Conservation (phyloP, 2,797 vertebrate genomes). For the Sebastes nivosus region DNA sequence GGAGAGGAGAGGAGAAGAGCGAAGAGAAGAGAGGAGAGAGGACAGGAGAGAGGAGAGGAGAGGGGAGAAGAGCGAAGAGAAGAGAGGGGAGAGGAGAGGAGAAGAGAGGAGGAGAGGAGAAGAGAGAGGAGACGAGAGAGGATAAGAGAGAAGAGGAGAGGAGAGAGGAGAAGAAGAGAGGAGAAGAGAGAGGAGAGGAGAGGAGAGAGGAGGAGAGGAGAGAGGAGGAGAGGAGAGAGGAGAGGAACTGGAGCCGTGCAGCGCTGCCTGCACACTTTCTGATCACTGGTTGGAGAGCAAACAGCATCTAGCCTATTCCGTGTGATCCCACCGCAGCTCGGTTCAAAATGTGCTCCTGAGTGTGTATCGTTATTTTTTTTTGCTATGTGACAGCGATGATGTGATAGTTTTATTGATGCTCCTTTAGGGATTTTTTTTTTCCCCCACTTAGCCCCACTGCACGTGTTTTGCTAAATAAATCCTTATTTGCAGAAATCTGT, state of each 20-base stretch:
- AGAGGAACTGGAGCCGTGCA: slow-evolving; percentile 27
- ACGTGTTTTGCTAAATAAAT: slow-evolving; percentile 58
- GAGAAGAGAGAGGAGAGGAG: fast-evolving
- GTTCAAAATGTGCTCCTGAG: slow-evolving; percentile 36
- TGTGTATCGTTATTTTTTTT: slow-evolving; percentile 47
- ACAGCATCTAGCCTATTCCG: slow-evolving; percentile 46
- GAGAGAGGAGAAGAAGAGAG: fast-evolving
- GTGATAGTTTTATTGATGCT: slow-evolving; percentile 64
- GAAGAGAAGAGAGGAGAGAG: too few relatives aligned
- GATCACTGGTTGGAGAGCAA: slow-evolving; percentile 54
- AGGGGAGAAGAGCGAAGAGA: fast-evolving
- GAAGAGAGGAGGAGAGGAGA: fast-evolving
- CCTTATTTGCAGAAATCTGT: slow-evolving; percentile 44
- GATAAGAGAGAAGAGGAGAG: fast-evolving
- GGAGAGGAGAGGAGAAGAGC: too few relatives aligned
- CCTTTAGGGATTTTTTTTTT: slow-evolving; percentile 60
- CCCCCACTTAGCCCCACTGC: slow-evolving; percentile 1
- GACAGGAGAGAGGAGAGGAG: fast-evolving
- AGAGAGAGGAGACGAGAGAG: fast-evolving
- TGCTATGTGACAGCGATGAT: slow-evolving; percentile 50
- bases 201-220: fast-evolving
- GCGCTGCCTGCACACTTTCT: slow-evolving; percentile 36
- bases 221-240: fast-evolving
- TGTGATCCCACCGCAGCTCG: slow-evolving; percentile 50
- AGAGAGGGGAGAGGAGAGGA: fast-evolving